phyloP scores from a whole-genome alignment of 2,888 invertebrate genomes.

The Chymomyza amoena region DNA sequence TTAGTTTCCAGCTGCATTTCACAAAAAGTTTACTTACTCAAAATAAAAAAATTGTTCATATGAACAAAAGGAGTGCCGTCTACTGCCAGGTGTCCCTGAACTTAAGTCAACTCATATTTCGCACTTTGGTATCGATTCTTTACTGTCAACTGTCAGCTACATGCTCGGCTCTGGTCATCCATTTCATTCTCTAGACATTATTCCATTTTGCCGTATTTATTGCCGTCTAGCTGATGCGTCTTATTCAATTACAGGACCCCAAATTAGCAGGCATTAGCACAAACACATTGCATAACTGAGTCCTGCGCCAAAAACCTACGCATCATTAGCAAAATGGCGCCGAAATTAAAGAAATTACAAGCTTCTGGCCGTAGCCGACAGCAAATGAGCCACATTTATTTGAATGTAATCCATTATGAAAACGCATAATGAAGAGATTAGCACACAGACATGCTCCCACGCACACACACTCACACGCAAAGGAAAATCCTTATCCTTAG shows the following conservation, averaged over 20 bases:
- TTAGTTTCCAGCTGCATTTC: too few relatives aligned
- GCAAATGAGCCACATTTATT: slow-evolving; percentile 67
- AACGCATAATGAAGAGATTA: slow-evolving; percentile 73
- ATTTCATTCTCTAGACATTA: background rate
- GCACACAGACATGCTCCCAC: slow-evolving; percentile 48
- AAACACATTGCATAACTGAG: slow-evolving; percentile 31
- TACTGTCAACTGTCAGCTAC: background rate
- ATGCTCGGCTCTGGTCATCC: background rate
- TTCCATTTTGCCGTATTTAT: background rate
- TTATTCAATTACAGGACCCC: slow-evolving; percentile 63
- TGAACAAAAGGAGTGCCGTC: too few relatives aligned
- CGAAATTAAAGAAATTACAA: slow-evolving; percentile 70
- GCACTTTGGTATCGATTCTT: background rate
- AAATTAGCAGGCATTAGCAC: slow-evolving; percentile 67
- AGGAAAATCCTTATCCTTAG: too few relatives aligned
- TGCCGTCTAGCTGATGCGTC: slow-evolving; percentile 48
- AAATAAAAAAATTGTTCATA: too few relatives aligned
- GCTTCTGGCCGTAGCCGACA: slow-evolving; percentile 24
- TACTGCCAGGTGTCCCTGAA: background rate
- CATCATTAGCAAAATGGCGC: slow-evolving; percentile 67
- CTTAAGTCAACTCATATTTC: background rate
- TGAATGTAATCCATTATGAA: slow-evolving; percentile 74
- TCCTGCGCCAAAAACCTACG: slow-evolving; percentile 28
- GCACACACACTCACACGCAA: slow-evolving; percentile 21
- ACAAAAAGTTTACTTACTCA: too few relatives aligned